These are phyloP conservation scores for Apaloderma vittatum DNA, from an alignment of 2,113 vertebrate genomes.

Conservation along the genomic window DNA sequence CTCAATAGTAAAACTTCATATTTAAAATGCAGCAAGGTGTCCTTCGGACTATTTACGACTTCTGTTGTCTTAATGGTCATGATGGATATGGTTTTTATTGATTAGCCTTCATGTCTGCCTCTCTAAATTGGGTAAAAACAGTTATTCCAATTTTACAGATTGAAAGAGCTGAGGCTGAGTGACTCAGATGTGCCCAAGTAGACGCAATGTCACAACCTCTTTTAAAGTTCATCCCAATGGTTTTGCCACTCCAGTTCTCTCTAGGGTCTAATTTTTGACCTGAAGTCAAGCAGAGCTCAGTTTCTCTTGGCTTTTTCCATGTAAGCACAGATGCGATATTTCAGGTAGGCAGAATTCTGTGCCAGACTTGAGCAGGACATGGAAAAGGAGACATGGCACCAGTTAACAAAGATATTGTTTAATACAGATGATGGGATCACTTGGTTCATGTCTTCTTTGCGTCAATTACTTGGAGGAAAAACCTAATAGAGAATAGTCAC, in stretches of 20 bases:
- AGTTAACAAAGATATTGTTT: not conserved
- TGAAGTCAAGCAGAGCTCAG: not conserved
- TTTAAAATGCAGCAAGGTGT: not conserved
- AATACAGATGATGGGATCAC: not conserved
- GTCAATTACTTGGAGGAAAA: not conserved
- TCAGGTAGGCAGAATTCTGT: not conserved
- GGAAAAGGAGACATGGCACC: not conserved
- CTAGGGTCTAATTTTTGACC: not conserved
- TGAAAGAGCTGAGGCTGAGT: not conserved
- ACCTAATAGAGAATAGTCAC: not conserved
- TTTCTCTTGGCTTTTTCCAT: not conserved
- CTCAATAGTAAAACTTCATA: not conserved
- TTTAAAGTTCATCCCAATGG: not conserved
- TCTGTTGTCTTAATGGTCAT: not conserved
- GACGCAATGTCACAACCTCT: fast-evolving
- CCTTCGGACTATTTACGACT: not conserved
- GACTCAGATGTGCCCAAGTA: not conserved
- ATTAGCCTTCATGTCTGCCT: not conserved
- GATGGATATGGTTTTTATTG: not conserved
- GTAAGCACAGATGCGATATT: not conserved
- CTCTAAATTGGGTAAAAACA: not conserved
- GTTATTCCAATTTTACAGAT: not conserved
- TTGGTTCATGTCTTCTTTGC: not conserved
- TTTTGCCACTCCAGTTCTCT: not conserved
- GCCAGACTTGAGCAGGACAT: not conserved